Base-by-base conservation (phyloP, 1,140 invertebrate species). In the Microplitis mediator region DNA sequence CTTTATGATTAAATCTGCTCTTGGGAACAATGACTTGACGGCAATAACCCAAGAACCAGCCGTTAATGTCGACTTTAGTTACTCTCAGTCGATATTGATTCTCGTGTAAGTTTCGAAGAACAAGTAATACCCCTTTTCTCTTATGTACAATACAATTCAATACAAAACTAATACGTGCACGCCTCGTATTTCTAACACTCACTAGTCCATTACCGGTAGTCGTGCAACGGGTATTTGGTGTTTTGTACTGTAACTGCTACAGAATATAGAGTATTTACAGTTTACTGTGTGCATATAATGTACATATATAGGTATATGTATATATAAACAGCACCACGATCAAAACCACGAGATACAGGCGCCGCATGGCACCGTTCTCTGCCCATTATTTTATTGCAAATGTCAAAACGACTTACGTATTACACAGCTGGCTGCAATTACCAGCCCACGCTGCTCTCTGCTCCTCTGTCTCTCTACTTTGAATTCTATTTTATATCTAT, bases 351-450 rank as follows among this genome's bases (percentile, higher is more conserved):
- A 54, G 52, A 54, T 54, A 54, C 52, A 54, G 16, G 16, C 16
- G 52, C 16, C 16, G 52, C 52, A 51, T 65, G 31, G 16, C 45
- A 16, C 13, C 36, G 35, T 16, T n/a, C 39, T 65, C 35, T 16
- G 64, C 45, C 5, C 16, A 9, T 35, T 67, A 51, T 54, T 67
- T 67, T 67, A 54, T 36, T 67, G 50, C 50, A 54, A 67, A 54
- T 67, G 36, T 11, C 65, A 56, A 35, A 54, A 54, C 23, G 65
- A 56, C 65, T 54, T 56, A 54, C 23, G 65, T 56, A 67, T 16
- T 11, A 34, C 51, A 67, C 65, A 54, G 65, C 65, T 67, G 65
- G 31, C 51, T 36, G 51, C 51, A 67, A 67, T 67, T 67, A 67
- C 32, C 11, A n/a, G 11, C 6, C 11, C 14, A 65, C 51, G 32